Evolutionary conservation across 2,797 vertebrate genomes (phyloP).

Genomic region (Bovichtus diacanthus): DNA sequence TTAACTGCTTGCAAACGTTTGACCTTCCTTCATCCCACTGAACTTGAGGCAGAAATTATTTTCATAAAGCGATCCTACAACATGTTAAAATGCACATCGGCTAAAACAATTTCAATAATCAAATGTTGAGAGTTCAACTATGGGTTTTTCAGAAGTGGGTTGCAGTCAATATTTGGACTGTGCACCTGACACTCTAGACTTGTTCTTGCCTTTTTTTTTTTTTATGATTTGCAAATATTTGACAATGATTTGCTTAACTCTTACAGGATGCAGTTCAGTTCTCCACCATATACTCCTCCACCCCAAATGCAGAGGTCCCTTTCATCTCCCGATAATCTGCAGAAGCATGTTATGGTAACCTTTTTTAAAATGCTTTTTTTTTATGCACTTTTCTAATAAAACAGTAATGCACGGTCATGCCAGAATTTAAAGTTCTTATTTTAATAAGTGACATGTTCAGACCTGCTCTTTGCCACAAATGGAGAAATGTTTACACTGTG

Average conservation of each 20-base stretch:
- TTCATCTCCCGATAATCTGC: constrained; percentile 87
- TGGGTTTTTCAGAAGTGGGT: background rate
- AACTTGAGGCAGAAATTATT: too few species aligned
- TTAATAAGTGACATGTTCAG: background rate
- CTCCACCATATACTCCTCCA: constrained; percentile 73
- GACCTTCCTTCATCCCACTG: background rate
- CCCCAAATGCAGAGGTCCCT: constrained; percentile 84
- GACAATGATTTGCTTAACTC: background rate
- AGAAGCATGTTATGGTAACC: constrained; percentile 90
- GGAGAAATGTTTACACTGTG: background rate
- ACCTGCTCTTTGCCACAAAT: background rate
- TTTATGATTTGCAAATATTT: background rate
- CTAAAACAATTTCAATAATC: background rate
- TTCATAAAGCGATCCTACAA: background rate
- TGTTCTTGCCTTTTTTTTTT: fast-evolving
- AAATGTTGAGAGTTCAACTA: background rate
- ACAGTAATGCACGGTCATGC: background rate
- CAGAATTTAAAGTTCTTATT: background rate
- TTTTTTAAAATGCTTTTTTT: constrained; percentile 4
- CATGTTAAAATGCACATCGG: background rate
- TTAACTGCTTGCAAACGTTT: too few species aligned
- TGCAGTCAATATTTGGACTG: background rate
- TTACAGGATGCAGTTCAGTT: constrained; percentile 69
- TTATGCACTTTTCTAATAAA: background rate
- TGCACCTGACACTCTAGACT: background rate